Evolutionary conservation across 1,140 invertebrate species (phyloP).

Genomic region (Harpegnathos saltator): DNA sequence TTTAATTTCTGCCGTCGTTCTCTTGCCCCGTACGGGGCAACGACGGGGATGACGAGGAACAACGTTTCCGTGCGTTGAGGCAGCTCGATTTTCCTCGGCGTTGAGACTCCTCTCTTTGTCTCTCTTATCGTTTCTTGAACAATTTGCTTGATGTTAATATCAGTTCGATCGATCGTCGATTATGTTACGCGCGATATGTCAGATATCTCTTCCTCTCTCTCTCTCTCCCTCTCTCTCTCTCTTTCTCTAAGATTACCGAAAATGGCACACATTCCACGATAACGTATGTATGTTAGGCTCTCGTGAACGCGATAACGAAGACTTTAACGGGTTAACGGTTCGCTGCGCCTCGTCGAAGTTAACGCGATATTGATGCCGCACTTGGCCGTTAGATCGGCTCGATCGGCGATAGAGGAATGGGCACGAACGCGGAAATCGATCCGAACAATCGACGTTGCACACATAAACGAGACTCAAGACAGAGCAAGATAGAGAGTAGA

Average conservation of each 20-base stretch:
- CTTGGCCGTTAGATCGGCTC: slow-evolving; percentile 62
- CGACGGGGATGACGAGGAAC: no score
- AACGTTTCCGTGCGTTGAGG: no score
- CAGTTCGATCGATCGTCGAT: no score
- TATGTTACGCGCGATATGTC: no score
- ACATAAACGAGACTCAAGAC: slow-evolving; percentile 16
- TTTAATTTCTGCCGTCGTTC: slow-evolving; percentile 15
- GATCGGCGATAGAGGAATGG: slow-evolving; percentile 60
- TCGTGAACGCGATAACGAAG: neutral
- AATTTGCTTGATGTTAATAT: no score
- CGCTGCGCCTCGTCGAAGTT: slow-evolving; percentile 8
- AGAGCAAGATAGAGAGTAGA: no score
- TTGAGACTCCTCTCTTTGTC: no score
- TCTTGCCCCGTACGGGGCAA: neutral
- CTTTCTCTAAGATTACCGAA: neutral
- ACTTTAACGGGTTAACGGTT: slow-evolving; percentile 16
- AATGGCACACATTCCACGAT: neutral
- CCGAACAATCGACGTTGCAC: slow-evolving; percentile 36
- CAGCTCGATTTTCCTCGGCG: no score
- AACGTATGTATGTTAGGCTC: neutral
- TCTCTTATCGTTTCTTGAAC: no score
- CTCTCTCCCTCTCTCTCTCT: neutral
- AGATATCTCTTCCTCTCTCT: neutral
- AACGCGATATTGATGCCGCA: slow-evolving; percentile 35
- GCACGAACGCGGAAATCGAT: slow-evolving; percentile 64